Conservation (phyloP, 2,888 invertebrate species). For the Helleia helle region DNA sequence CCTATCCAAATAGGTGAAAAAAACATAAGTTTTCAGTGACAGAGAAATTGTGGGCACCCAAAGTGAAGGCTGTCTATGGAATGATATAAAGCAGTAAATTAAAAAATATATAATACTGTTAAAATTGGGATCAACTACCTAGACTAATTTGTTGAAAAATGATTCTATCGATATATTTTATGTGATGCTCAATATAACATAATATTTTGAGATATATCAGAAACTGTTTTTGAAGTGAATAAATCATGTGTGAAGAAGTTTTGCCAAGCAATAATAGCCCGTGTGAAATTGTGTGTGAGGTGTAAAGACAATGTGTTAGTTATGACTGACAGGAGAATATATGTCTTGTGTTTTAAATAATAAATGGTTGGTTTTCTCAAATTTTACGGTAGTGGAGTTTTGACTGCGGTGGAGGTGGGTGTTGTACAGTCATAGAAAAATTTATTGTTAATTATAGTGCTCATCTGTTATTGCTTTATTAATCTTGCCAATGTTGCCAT, state of each 20-base stretch:
- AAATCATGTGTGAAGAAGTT: no score
- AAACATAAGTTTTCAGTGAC: neutral
- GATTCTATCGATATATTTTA: neutral
- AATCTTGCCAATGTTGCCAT: conserved; percentile 19
- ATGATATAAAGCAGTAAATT: neutral
- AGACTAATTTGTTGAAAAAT: neutral
- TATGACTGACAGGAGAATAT: conserved; percentile 9
- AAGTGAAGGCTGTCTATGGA: no score
- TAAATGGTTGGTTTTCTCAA: conserved; percentile 24
- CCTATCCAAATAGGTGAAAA: conserved; percentile 2
- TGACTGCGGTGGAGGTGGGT: conserved; percentile 26
- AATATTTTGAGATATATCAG: neutral
- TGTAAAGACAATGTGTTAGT: conserved; percentile 1
- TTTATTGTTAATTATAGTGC: conserved; percentile 29
- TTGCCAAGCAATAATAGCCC: neutral
- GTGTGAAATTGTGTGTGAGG: conserved; percentile 5
- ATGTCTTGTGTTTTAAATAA: conserved; percentile 25
- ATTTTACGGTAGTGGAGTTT: conserved; percentile 22
- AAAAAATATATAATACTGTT: neutral
- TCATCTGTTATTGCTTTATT: conserved; percentile 26
- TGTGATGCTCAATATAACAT: neutral
- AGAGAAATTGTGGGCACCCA: neutral
- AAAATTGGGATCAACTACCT: neutral
- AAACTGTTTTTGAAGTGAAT: no score
- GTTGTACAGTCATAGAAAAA: conserved; percentile 36